Evolutionary conservation across 2,888 invertebrate genomes (phyloP).

Genomic region (Phengaris alcon): DNA sequence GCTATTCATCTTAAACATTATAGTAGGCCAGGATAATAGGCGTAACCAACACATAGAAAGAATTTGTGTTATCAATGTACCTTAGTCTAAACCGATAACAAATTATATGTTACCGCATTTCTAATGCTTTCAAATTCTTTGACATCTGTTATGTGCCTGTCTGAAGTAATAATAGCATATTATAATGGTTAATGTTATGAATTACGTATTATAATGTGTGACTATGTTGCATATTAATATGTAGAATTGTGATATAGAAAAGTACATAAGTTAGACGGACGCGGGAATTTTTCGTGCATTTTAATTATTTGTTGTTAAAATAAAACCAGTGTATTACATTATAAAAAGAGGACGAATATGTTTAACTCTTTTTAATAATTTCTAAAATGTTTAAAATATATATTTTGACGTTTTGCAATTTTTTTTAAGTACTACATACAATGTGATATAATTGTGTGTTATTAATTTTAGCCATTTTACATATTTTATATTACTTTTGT

Average conservation of each 20-base stretch:
- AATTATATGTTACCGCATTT: background rate
- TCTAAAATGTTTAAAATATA: no score
- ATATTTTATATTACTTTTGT: background rate
- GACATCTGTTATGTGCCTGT: background rate
- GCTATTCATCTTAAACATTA: no score
- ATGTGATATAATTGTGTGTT: background rate
- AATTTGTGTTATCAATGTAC: no score
- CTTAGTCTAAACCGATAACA: no score
- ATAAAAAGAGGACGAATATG: background rate
- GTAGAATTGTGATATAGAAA: slow-evolving; percentile 14
- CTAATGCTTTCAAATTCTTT: background rate
- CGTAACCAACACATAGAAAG: no score
- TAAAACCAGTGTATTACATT: background rate
- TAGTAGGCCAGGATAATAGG: no score
- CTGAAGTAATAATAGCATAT: background rate
- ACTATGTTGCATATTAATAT: background rate
- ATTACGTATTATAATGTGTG: background rate
- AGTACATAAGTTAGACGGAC: background rate
- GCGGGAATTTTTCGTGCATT: background rate
- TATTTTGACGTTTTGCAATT: background rate
- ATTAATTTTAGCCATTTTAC: background rate
- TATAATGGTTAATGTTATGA: background rate
- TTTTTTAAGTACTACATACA: background rate
- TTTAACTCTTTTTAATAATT: no score
- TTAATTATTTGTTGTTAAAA: background rate